Percentiles rank a stretch among this genome's conserved stretches.
These are phyloP conservation scores for Sebastes reedi DNA, from an alignment of 2,797 vertebrate genomes.

Conservation along the genomic window DNA sequence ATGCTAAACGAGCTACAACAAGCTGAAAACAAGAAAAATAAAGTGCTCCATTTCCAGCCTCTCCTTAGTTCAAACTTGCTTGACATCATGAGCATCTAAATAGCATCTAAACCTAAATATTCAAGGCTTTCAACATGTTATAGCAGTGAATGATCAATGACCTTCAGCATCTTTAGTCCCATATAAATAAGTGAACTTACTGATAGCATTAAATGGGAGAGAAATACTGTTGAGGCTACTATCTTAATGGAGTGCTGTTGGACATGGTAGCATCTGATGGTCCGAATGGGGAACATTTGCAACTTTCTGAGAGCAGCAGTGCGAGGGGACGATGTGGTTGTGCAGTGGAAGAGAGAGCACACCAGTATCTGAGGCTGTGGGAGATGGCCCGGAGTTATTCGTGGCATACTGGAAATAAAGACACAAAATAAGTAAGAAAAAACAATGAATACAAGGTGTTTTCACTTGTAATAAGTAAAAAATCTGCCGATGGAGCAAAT, in stretches of 20 bases:
- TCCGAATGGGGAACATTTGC: neutral
- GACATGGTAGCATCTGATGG: neutral
- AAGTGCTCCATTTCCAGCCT: neutral
- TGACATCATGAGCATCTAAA: neutral
- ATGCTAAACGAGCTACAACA: neutral
- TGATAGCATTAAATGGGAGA: neutral
- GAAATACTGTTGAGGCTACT: neutral
- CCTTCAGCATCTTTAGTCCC: neutral
- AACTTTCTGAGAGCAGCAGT: neutral
- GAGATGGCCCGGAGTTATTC: neutral
- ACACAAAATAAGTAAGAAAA: no score
- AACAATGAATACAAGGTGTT: no score
- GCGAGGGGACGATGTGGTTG: neutral
- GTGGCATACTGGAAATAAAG: no score
- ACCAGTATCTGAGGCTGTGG: neutral
- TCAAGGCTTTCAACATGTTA: neutral
- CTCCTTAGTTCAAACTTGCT: neutral
- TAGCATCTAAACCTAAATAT: neutral
- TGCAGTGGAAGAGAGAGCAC: neutral
- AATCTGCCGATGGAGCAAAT: no score
- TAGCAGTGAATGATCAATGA: neutral
- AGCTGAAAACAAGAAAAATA: neutral
- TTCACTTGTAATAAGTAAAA: no score
- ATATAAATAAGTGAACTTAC: neutral
- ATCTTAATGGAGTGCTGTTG: neutral